These are phyloP conservation scores for Fukomys damarensis DNA, from an alignment of 2,113 vertebrate species.

Conservation along the genomic window DNA sequence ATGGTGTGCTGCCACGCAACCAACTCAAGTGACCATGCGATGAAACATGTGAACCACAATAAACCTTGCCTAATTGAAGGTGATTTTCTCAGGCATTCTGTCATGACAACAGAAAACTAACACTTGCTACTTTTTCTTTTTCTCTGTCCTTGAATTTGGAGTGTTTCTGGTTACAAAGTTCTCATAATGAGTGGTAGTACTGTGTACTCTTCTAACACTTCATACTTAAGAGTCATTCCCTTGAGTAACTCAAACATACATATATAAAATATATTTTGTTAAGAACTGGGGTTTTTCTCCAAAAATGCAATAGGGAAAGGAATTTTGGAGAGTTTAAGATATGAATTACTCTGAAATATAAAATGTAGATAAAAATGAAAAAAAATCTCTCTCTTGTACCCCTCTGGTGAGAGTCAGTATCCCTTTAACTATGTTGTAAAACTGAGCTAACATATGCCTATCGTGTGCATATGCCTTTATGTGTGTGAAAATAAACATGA, in stretches of 20 bases:
- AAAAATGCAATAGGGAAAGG: not conserved
- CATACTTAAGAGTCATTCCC: not conserved
- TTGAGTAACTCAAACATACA: not conserved
- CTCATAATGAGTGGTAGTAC: not conserved
- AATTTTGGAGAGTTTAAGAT: not conserved
- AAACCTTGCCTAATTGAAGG: not conserved
- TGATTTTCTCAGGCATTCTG: not conserved
- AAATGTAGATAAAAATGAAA: not conserved
- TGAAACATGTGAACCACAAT: not conserved
- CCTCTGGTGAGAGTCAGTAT: not conserved
- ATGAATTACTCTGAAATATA: not conserved
- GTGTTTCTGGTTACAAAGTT: not conserved
- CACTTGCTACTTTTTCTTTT: not conserved
- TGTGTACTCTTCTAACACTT: not conserved
- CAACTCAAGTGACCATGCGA: not conserved
- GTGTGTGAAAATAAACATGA: not conserved
- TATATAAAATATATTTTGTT: not conserved
- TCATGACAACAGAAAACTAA: not conserved
- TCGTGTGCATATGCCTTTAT: accelerated
- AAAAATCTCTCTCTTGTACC: not conserved
- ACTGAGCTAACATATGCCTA: not conserved
- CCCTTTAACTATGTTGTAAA: not conserved
- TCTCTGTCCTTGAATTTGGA: not conserved
- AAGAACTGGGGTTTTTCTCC: not conserved
- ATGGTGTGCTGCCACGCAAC: not conserved